Conservation (phyloP, 2,113 vertebrate genomes). For the Carollia perspicillata region DNA sequence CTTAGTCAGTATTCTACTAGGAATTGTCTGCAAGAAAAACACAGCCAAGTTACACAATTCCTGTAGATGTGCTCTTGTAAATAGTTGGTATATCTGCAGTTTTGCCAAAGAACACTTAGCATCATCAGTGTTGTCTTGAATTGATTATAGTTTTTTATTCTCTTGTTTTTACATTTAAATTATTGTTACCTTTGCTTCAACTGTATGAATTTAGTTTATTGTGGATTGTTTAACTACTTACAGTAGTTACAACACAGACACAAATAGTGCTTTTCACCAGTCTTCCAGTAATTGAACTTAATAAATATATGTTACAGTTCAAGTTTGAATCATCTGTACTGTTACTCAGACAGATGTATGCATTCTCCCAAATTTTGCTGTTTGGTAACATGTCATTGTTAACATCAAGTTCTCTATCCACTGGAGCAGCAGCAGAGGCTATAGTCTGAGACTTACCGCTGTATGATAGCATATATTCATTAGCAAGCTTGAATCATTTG, state of each 20-base stretch:
- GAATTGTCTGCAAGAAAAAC: neutral
- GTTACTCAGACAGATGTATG: neutral
- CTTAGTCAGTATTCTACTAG: neutral
- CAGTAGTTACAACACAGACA: neutral
- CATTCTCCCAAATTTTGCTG: neutral
- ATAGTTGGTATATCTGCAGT: neutral
- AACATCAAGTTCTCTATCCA: neutral
- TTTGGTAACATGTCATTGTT: neutral
- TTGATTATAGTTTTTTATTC: constrained; percentile 12
- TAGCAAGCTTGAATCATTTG: neutral
- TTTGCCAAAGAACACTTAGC: neutral
- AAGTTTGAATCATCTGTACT: neutral
- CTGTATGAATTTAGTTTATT: neutral
- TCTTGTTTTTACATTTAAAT: neutral
- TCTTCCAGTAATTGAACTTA: neutral
- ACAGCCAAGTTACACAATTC: neutral
- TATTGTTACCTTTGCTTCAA: neutral
- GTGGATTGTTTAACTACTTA: neutral
- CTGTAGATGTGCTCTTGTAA: neutral
- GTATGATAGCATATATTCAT: neutral
- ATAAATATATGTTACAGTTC: neutral
- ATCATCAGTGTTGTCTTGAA: neutral
- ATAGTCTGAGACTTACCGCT: neutral
- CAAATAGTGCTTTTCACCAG: neutral
- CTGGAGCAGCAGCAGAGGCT: neutral